Percentiles rank a stretch among this genome's conserved stretches.
These are phyloP conservation scores for Acanthaster planci DNA, from an alignment of 35 echinoderm and acorn worm species.

Conservation along the genomic window DNA sequence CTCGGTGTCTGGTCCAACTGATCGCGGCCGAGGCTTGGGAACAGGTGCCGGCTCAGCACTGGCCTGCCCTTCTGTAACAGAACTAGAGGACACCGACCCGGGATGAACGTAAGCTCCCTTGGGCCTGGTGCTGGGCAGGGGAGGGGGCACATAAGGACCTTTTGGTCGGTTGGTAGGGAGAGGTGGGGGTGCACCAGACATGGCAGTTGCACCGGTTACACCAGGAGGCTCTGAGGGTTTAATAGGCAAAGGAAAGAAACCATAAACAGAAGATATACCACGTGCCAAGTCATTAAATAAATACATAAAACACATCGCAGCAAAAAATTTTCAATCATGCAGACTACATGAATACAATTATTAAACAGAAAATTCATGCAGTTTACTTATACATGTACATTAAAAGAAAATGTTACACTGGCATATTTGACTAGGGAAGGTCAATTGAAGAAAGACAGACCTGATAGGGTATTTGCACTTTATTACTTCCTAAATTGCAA, in stretches of 20 bases:
- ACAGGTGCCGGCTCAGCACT: conserved; percentile 5
- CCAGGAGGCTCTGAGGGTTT: conserved; percentile 20
- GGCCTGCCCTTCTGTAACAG: conserved; percentile 11
- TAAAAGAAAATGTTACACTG: too few relatives aligned
- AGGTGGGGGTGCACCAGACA: conserved; percentile 57
- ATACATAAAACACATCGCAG: neutral
- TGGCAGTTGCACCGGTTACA: conserved; percentile 15
- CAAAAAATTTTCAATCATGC: neutral
- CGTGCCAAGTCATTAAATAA: neutral
- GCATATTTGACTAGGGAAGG: too few relatives aligned
- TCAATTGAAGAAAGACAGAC: too few relatives aligned
- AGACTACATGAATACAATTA: too few relatives aligned
- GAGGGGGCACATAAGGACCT: conserved; percentile 58
- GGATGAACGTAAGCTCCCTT: conserved; percentile 61
- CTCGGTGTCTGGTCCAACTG: conserved; percentile 9
- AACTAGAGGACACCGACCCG: conserved; percentile 27
- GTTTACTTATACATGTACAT: too few relatives aligned
- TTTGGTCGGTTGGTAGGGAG: conserved; percentile 54
- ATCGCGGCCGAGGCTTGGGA: conserved; percentile 12
- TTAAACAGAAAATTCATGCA: too few relatives aligned
- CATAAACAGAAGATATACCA: conserved; percentile 1
- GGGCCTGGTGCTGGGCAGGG: conserved; percentile 39
- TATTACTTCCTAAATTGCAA: too few relatives aligned
- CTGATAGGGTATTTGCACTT: too few relatives aligned
- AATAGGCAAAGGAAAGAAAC: conserved; percentile 19